phyloP scores from a whole-genome alignment of 53 echinoderm and acorn worm genomes.

The Holothuria scabra region DNA sequence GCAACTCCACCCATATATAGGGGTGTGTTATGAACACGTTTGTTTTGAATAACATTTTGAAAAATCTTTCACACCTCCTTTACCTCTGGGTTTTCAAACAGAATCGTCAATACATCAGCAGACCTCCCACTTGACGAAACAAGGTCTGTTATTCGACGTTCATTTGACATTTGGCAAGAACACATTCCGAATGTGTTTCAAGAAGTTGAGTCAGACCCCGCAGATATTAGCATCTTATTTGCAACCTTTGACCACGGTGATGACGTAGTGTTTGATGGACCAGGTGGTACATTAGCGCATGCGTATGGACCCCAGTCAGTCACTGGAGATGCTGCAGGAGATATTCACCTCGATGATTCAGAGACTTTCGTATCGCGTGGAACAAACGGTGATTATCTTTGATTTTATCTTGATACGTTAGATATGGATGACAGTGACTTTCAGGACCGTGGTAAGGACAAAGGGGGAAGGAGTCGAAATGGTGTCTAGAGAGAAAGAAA shows the following conservation, averaged over 20 bases:
- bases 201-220: conserved; percentile 50
- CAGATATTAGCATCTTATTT: conserved; percentile 82
- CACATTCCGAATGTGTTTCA: conserved; percentile 76
- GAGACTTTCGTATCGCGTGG: conserved; percentile 50
- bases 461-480: too few species aligned
- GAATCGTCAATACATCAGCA: conserved; percentile 67
- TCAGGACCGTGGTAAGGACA: too few species aligned
- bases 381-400: too few species aligned
- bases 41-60: background rate
- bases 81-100: conserved; percentile 4
- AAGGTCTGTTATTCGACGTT: conserved; percentile 47
- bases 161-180: conserved; percentile 83
- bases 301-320: conserved; percentile 73
- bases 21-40: too few species aligned
- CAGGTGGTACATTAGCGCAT: conserved; percentile 72
- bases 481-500: too few species aligned
- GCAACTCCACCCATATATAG: too few species aligned
- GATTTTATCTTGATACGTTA: too few species aligned
- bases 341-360: conserved; percentile 87
- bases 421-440: too few species aligned
- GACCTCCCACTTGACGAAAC: conserved; percentile 22
- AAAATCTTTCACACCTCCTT: background rate
- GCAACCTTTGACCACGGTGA: conserved; percentile 70
- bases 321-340: conserved; percentile 73
- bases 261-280: conserved; percentile 82